Conservation (phyloP, 1,140 invertebrate species). For the Odontomachus brunneus region DNA sequence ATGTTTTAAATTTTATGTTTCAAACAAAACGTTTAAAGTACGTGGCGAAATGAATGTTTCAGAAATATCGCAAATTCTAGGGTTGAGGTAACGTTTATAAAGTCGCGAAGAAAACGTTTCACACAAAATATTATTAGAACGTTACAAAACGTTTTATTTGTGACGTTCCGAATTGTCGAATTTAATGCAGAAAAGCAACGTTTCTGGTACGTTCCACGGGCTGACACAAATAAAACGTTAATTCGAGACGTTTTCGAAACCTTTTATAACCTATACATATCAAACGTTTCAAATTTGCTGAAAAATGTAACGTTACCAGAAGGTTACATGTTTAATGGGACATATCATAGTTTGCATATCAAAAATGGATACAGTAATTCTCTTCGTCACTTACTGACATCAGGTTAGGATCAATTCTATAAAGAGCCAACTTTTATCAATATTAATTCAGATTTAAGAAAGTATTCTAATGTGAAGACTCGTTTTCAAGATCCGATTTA, state of each 20-base stretch:
- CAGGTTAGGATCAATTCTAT: too few relatives aligned
- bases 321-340: not conserved
- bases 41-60: not conserved
- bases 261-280: not conserved
- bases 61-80: not conserved
- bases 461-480: too few relatives aligned
- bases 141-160: conserved; percentile 18
- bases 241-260: not conserved
- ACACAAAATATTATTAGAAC: conserved; percentile 14
- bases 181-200: not conserved
- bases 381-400: too few relatives aligned
- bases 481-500: too few relatives aligned
- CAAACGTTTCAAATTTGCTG: not conserved
- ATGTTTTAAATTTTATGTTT: not conserved
- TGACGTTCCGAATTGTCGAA: not conserved
- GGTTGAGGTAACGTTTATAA: conserved; percentile 9
- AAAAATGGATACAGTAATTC: too few relatives aligned
- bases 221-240: not conserved
- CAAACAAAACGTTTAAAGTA: conserved; percentile 11
- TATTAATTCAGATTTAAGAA: too few relatives aligned
- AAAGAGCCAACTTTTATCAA: too few relatives aligned
- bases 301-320: not conserved
- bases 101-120: not conserved
- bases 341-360: too few relatives aligned
- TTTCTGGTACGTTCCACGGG: not conserved